Evolutionary conservation across 2,888 invertebrate species (phyloP).

Genomic region (Alviniconcha strummeri): DNA sequence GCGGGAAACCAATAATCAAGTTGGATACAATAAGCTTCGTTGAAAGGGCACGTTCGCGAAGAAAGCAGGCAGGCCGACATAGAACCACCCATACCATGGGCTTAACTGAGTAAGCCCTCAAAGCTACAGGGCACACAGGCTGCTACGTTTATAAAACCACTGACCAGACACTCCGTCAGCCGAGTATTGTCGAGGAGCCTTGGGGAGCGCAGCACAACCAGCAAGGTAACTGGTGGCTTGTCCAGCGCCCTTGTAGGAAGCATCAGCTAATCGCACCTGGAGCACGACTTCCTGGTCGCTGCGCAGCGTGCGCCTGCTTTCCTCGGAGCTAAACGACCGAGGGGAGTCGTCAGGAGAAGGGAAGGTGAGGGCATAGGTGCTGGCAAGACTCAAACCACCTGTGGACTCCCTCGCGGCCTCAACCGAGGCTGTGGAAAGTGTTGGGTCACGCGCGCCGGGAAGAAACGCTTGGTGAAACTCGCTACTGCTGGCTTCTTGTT

Average conservation of each 20-base stretch:
- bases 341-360: not conserved
- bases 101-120: too few relatives aligned
- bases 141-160: not conserved
- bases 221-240: not conserved
- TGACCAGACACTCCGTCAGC: constrained; percentile 11
- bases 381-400: constrained; percentile 8
- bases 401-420: not conserved
- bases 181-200: not conserved
- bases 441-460: not conserved
- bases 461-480: not conserved
- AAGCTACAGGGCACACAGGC: too few relatives aligned
- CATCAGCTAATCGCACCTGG: not conserved
- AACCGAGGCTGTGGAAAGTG: not conserved
- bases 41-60: too few relatives aligned
- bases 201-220: not conserved
- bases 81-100: too few relatives aligned
- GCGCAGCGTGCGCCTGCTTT: not conserved
- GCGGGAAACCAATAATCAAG: too few relatives aligned
- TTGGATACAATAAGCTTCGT: too few relatives aligned
- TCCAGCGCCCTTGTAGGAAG: not conserved
- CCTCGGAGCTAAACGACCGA: not conserved
- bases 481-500: not conserved
- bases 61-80: too few relatives aligned
- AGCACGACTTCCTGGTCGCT: constrained; percentile 3
- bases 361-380: not conserved